Evolutionary conservation across 2,797 vertebrate species (phyloP), one percentile per base, ranked within the genome.

Genomic region (Lagodon rhomboides): DNA sequence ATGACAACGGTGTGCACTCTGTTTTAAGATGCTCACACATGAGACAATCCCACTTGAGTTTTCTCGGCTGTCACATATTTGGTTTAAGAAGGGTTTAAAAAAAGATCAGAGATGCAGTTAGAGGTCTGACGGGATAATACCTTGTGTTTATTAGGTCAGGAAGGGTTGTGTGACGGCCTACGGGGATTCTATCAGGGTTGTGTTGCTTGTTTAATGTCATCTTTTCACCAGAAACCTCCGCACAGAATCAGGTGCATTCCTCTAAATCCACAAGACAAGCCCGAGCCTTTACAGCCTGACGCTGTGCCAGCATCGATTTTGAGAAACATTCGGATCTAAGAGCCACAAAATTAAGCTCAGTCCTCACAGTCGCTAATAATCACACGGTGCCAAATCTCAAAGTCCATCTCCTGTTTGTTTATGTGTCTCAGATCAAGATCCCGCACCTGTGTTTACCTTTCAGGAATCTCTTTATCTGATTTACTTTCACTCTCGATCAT

Each of bases 401-500:
- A 30, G 22, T 38, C 18, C 10, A 20, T 30, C 7, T 0, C 2
- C 23, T 51, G 23, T 25, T 17, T 53, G 54, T 47, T 72, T 27
- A 13, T 22, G 16, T 22, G 27, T 23, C 58, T 71, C 4, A 17
- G 5, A 62, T 71, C n/a, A 38, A 79, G 62, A 75, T 65, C 65
- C 16, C 5, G 10, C 30, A 5, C 47, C 9, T 20, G 3, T 6
- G 25, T 27, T 51, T 18, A 25, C 25, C 5, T 1, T 0, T 6
- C 30, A 51, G 53, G 18, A 59, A 61, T 69, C 75, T 18, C 46
- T 67, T 18, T 12, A 64, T 80, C 65, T 47, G 61, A 41, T 66
- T 54, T 13, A 54, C 41, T 62, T 59, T 76, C 11, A 66, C 38
- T 25, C 10, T 64, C 70, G 34, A 10, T 50, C 49, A 56, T 34